Conservation (phyloP, 2,888 invertebrate species). For the Agriopis aurantiaria region DNA sequence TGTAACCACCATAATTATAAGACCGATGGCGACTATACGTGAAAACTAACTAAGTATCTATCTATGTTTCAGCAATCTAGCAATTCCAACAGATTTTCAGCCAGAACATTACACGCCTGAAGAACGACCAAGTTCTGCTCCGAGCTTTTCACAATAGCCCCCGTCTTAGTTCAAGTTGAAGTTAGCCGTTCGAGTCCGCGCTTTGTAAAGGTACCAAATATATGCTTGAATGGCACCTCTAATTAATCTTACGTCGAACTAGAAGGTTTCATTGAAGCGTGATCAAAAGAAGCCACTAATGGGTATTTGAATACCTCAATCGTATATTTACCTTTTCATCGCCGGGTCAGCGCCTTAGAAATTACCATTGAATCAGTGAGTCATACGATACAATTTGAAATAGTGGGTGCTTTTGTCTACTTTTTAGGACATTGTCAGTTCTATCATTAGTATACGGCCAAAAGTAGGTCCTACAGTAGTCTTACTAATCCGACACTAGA, state of each 20-base stretch:
- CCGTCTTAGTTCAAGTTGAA: conserved; percentile 67
- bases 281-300: conserved; percentile 82
- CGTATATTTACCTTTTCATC: conserved; percentile 63
- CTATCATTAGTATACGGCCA: conserved; percentile 13
- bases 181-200: conserved; percentile 35
- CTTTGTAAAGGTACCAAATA: conserved; percentile 30
- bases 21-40: too few relatives aligned
- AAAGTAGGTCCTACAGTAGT: conserved; percentile 9
- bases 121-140: conserved; percentile 11
- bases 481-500: too few relatives aligned
- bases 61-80: too few relatives aligned
- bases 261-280: conserved; percentile 45
- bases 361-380: conserved; percentile 34
- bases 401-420: conserved; percentile 33
- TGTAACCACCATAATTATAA: too few relatives aligned
- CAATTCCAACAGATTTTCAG: too few relatives aligned
- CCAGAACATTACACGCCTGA: not conserved
- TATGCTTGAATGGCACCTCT: conserved; percentile 48
- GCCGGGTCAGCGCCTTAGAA: conserved; percentile 45
- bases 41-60: too few relatives aligned
- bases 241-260: conserved; percentile 57
- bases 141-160: conserved; percentile 65
- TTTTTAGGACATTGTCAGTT: conserved; percentile 20
- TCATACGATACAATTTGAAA: conserved; percentile 45
- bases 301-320: conserved; percentile 78